A percentile compares a stretch with the other conserved stretches of the same genome.
Evolutionary conservation across 1,140 invertebrate species (phyloP).

Genomic region (Sinonovacula constricta): DNA sequence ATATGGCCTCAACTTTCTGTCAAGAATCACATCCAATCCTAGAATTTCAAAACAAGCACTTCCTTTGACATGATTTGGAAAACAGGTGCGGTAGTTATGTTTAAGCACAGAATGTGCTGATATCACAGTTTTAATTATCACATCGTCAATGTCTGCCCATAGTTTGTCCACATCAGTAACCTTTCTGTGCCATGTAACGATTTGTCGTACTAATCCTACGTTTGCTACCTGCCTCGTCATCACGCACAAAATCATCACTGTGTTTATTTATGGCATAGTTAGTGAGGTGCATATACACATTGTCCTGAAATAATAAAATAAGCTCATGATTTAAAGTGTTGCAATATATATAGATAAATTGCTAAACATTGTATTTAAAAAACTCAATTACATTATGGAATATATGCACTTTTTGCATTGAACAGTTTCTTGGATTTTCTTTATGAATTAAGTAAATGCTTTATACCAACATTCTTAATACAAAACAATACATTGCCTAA

Average conservation of each 20-base stretch:
- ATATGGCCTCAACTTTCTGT: constrained; percentile 90
- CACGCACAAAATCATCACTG: constrained; percentile 87
- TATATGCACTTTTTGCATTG: too few relatives aligned
- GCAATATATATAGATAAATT: not conserved
- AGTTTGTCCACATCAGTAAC: constrained; percentile 86
- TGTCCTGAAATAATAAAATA: constrained; percentile 77
- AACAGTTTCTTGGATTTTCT: too few relatives aligned
- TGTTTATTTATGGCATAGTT: constrained; percentile 80
- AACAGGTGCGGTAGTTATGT: constrained; percentile 92
- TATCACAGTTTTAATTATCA: constrained; percentile 93
- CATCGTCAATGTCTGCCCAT: constrained; percentile 90
- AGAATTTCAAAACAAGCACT: constrained; percentile 94
- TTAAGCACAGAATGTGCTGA: constrained; percentile 91
- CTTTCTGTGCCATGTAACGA: constrained; percentile 84
- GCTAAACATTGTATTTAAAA: too few relatives aligned
- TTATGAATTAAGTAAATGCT: too few relatives aligned
- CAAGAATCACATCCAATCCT: constrained; percentile 92
- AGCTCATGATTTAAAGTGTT: not conserved
- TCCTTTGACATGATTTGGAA: constrained; percentile 89
- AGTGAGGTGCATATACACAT: constrained; percentile 80
- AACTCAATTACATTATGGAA: too few relatives aligned
- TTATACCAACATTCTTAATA: too few relatives aligned
- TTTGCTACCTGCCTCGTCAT: constrained; percentile 89
- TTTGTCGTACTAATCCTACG: constrained; percentile 89
- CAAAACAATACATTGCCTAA: too few relatives aligned